phyloP scores from a whole-genome alignment of 2,797 vertebrate genomes.

The Pristis pectinata region DNA sequence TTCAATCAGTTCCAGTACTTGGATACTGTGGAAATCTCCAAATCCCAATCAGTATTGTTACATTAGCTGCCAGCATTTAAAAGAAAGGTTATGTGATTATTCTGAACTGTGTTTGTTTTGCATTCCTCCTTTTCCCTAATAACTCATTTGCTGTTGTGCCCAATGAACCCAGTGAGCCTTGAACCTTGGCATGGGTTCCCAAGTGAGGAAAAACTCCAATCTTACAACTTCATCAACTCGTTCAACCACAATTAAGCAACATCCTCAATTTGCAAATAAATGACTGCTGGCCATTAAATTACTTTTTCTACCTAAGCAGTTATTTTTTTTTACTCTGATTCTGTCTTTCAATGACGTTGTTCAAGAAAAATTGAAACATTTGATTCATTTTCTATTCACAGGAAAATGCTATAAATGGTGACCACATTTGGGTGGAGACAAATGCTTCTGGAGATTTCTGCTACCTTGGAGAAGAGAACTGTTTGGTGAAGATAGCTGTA shows the following conservation, averaged over 20 bases:
- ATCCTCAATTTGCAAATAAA: not conserved
- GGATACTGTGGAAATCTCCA: not conserved
- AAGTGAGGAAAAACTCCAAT: not conserved
- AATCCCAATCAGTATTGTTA: not conserved
- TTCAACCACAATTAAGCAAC: not conserved
- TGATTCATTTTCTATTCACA: conserved; percentile 46
- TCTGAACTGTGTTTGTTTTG: not conserved
- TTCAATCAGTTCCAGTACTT: not conserved
- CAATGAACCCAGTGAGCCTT: no score
- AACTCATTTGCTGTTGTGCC: not conserved
- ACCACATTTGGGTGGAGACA: conserved; percentile 95
- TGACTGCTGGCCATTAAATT: not conserved
- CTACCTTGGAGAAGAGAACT: conserved; percentile 91
- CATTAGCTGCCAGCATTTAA: not conserved
- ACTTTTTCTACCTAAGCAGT: not conserved
- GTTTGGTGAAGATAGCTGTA: conserved; percentile 87
- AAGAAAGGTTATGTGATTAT: not conserved
- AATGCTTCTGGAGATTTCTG: conserved; percentile 95
- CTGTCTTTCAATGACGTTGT: not conserved
- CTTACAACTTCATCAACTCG: not conserved
- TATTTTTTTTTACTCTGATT: no score
- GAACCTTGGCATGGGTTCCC: not conserved
- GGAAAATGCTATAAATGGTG: conserved; percentile 91
- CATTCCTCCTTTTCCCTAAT: not conserved
- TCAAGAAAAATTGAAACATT: not conserved